Conservation (phyloP, 2,113 vertebrate species). For the Caranx melampygus region DNA sequence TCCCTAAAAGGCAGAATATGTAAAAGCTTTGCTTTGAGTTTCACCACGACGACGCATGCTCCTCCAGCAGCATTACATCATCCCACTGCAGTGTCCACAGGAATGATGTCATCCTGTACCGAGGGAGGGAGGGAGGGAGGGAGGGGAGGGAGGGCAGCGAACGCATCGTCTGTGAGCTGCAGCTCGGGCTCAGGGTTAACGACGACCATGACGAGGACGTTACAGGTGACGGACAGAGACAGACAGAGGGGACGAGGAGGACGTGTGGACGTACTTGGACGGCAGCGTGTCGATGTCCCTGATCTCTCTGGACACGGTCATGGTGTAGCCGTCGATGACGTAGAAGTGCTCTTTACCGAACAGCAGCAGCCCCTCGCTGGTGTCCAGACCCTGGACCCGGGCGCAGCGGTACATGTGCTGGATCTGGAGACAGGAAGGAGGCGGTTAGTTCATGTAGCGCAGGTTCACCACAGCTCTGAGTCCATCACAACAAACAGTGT, state of each 20-base stretch:
- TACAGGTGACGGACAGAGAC: too few species aligned
- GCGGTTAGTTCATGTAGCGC: neutral
- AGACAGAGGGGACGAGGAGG: too few species aligned
- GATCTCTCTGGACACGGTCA: slow-evolving; percentile 97
- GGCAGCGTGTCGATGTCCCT: slow-evolving; percentile 97
- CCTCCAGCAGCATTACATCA: slow-evolving; percentile 65
- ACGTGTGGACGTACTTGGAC: slow-evolving; percentile 86
- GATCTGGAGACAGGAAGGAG: slow-evolving; percentile 82
- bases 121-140: neutral
- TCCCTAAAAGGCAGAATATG: slow-evolving; percentile 22
- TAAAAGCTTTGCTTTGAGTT: slow-evolving; percentile 32
- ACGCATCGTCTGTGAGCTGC: neutral
- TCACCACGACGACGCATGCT: slow-evolving; percentile 38
- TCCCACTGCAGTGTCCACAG: slow-evolving; percentile 52
- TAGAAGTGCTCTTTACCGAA: slow-evolving; percentile 99
- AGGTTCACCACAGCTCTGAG: too few species aligned
- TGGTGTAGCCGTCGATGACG: slow-evolving; percentile 98
- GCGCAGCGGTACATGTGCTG: slow-evolving; percentile 99
- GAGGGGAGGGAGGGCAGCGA: neutral
- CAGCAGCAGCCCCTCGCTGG: slow-evolving; percentile 96
- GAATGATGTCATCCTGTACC: slow-evolving; percentile 58
- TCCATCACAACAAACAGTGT: too few species aligned
- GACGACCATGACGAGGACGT: too few species aligned
- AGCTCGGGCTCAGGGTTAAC: neutral
- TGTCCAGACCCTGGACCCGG: slow-evolving; percentile 96